Evolutionary conservation across 2,888 invertebrate species (phyloP).

Genomic region (Litoditis marina): DNA sequence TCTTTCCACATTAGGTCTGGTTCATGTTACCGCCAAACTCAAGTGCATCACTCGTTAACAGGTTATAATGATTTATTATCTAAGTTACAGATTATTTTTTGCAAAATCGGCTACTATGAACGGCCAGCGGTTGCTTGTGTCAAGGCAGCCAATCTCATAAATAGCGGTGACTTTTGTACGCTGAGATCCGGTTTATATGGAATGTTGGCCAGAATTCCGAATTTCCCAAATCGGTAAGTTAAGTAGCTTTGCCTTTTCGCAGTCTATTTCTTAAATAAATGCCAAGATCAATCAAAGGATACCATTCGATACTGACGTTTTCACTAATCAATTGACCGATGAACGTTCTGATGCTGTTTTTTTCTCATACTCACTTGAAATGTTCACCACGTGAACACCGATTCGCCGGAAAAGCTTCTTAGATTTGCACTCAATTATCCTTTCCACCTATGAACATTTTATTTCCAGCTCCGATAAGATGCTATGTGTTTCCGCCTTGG

Average conservation of each 20-base stretch:
- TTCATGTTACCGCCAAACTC: too few relatives aligned
- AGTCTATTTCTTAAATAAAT: constrained; percentile 4
- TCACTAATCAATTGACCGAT: too few relatives aligned
- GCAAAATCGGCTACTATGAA: constrained; percentile 31
- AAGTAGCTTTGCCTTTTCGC: neutral
- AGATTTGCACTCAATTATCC: too few relatives aligned
- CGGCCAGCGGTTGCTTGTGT: constrained; percentile 23
- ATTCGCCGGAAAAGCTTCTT: too few relatives aligned
- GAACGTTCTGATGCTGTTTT: too few relatives aligned
- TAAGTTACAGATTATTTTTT: constrained; percentile 22
- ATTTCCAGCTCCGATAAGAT: constrained; percentile 4
- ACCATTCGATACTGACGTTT: too few relatives aligned
- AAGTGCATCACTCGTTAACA: too few relatives aligned
- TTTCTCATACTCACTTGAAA: too few relatives aligned
- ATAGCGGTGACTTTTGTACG: constrained; percentile 15
- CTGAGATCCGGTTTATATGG: constrained; percentile 18
- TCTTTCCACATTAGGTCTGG: too few relatives aligned
- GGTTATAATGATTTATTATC: neutral
- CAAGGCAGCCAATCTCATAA: constrained; percentile 17
- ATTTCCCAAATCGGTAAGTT: constrained; percentile 18
- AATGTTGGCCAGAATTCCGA: constrained; percentile 20
- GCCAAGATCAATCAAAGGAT: too few relatives aligned
- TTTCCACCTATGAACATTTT: neutral
- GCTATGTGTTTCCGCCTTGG: neutral
- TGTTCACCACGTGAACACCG: too few relatives aligned